These are phyloP conservation scores for Aphidius colemani DNA, from an alignment of 2,888 invertebrate genomes.

Conservation along the genomic window DNA sequence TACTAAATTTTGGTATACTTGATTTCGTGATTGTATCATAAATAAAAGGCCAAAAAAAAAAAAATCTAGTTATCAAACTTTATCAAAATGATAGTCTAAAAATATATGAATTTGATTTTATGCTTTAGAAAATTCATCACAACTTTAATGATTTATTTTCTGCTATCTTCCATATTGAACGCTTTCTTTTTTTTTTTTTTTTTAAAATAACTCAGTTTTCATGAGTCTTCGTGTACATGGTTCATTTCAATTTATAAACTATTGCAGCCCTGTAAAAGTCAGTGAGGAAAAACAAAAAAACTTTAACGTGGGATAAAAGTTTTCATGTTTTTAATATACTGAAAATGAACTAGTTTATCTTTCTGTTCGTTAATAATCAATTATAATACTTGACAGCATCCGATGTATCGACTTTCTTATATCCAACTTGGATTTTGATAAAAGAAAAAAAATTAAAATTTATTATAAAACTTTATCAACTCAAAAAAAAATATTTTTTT, in stretches of 20 bases:
- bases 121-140: no score
- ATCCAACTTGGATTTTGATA: constrained; percentile 42
- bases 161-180: no score
- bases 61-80: no score
- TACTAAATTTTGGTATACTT: no score
- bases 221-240: background rate
- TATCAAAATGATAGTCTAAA: no score
- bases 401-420: constrained; percentile 38
- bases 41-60: no score
- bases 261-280: constrained; percentile 2
- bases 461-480: constrained; percentile 45
- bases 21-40: no score
- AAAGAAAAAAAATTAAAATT: constrained; percentile 46
- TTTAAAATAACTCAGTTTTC: no score
- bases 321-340: constrained; percentile 5
- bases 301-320: background rate
- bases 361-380: constrained; percentile 54
- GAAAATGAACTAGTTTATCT: background rate
- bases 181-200: no score
- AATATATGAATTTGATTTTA: no score
- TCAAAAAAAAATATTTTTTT: constrained; percentile 21
- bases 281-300: background rate
- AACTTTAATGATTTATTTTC: no score
- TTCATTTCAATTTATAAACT: constrained; percentile 16
- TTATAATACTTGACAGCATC: constrained; percentile 51